These are phyloP conservation scores for Camponotus fellah DNA, from an alignment of 2,888 invertebrate species.

Conservation along the genomic window DNA sequence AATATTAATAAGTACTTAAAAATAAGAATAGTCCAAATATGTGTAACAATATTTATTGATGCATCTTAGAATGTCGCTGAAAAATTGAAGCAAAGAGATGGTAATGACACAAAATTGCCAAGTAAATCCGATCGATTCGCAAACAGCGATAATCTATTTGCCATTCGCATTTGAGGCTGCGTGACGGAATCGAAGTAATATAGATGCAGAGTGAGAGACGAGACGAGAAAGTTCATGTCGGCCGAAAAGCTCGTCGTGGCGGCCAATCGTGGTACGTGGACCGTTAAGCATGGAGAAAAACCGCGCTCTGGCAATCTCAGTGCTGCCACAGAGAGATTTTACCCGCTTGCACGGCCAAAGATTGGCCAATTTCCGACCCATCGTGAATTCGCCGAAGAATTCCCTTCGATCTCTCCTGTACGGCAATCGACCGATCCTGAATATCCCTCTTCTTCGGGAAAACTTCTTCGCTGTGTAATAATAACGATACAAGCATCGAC, in stretches of 20 bases:
- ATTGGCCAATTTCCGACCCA: constrained; percentile 78
- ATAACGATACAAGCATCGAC: constrained; percentile 32
- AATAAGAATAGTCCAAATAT: not conserved
- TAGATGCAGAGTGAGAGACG: not conserved
- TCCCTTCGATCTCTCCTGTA: constrained; percentile 41
- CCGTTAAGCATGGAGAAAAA: constrained; percentile 70
- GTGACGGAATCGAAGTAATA: not conserved
- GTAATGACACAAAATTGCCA: constrained; percentile 15
- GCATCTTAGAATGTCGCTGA: not conserved
- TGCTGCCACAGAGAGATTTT: constrained; percentile 62
- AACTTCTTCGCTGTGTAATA: constrained; percentile 33
- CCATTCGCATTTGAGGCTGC: constrained; percentile 46
- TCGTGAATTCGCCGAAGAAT: constrained; percentile 56
- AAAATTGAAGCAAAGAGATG: not conserved
- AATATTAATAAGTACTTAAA: not conserved
- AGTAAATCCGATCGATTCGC: constrained; percentile 34
- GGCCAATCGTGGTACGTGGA: constrained; percentile 67
- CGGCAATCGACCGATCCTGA: constrained; percentile 40
- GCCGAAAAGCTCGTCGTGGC: constrained; percentile 59
- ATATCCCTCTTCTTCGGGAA: constrained; percentile 35
- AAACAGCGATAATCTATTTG: constrained; percentile 59
- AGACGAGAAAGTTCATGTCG: constrained; percentile 19
- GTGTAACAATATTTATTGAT: not conserved
- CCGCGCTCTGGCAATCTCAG: constrained; percentile 68
- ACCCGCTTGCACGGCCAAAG: constrained; percentile 61